Base-by-base conservation (phyloP, 2,797 vertebrate species). In the Hemibagrus guttatus region DNA sequence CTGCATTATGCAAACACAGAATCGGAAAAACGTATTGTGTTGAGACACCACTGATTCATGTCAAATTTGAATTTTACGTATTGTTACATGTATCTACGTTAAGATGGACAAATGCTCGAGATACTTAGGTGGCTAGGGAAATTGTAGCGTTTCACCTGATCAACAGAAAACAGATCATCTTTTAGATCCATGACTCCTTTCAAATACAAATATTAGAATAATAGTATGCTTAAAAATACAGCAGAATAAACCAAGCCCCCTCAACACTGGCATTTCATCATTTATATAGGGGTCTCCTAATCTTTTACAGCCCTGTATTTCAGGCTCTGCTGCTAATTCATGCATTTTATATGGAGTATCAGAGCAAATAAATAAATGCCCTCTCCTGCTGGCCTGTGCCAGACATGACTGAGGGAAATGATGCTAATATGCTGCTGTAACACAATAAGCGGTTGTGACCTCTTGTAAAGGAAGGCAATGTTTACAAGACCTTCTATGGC, bases 401-500 rank as follows among this genome's bases (percentile, higher is more conserved):
- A n/a, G 16, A 19, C 12, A 23, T 79, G 28, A 39, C 54, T 26
- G 31, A 58, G 42, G 56, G 79, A 64, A 54, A 82, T 78, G 7
- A 59, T 64, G 81, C 17, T 13, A 42, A 61, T 69, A 54, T 56
- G n/a, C 84, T 59, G 76, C 87, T 71, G 58, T 28, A 49, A 72
- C 78, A 85, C 61, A 69, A 88, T 74, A 35, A 84, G 71, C 2
- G 23, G 13, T 78, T 69, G 46, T 26, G 54, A 66, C 46, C 76
- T 76, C 16, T 56, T 54, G 14, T 11, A 76, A 49, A 56, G n/a
- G 8, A 56, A 26, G 16, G 85, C 23, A 71, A 85, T 84, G 68
- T 87, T 84, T 85, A 90, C 86, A 85, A 88, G 85, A 75, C 81
- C 78, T 81, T 86, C 74, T 56, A 58, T 61, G 56, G 26, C 28